Evolutionary conservation across 23 tunicate genomes (phyloP).

Genomic region (Ascidia mentula): DNA sequence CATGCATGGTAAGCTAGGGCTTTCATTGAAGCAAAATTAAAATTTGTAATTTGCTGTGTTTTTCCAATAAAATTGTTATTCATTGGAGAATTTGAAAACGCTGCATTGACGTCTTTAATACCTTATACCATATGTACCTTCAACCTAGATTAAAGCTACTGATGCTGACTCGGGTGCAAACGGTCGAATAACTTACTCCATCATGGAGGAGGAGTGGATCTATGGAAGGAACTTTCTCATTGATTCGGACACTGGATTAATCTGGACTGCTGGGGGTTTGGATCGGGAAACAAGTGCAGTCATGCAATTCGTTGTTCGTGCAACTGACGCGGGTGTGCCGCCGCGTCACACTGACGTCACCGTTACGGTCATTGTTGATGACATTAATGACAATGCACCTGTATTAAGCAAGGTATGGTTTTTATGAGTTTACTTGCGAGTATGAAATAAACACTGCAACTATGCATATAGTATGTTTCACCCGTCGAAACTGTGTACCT

Average conservation of each 20-base stretch:
- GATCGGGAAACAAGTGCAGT: conserved; percentile 18
- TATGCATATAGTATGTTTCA: too few species aligned
- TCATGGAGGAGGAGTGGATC: not conserved
- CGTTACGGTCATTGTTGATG: conserved; percentile 39
- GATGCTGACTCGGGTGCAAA: conserved; percentile 41
- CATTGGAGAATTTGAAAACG: too few species aligned
- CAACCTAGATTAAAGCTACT: conserved; percentile 28
- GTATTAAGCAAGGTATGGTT: conserved; percentile 35
- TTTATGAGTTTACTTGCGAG: not conserved
- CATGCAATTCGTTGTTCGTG: conserved; percentile 38
- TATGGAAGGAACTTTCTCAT: conserved; percentile 26
- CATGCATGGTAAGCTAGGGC: not conserved
- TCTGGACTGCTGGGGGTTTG: conserved; percentile 43
- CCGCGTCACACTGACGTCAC: conserved; percentile 40
- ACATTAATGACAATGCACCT: conserved; percentile 63
- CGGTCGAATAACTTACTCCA: conserved; percentile 31
- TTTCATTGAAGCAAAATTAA: too few species aligned
- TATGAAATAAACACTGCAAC: too few species aligned
- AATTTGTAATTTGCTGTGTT: too few species aligned
- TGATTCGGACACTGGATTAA: conserved; percentile 45
- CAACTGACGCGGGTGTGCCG: conserved; percentile 43
- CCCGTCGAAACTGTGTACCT: too few species aligned
- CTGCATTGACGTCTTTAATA: too few species aligned
- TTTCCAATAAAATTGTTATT: too few species aligned
- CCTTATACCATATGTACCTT: not conserved